Conservation (phyloP, 53 echinoderm and acorn worm species). For the Hippasteria phrygiana region DNA sequence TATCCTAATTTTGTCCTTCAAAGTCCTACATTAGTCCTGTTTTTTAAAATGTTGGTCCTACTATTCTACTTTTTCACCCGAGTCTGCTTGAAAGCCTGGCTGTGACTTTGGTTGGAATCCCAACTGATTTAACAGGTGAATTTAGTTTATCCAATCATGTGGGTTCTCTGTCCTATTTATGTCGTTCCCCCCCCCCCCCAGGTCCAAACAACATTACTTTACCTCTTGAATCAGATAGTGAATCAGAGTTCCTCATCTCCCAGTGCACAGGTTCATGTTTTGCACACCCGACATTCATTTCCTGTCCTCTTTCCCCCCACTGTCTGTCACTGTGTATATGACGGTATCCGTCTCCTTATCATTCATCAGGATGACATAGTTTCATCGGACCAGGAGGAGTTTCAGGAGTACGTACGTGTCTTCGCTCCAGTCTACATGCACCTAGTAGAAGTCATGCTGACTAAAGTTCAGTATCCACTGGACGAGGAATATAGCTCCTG, state of each 20-base stretch:
- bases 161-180: too few relatives aligned
- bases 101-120: too few relatives aligned
- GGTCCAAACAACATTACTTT: too few relatives aligned
- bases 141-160: too few relatives aligned
- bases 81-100: too few relatives aligned
- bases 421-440: slow-evolving; percentile 91
- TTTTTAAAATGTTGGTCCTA: too few relatives aligned
- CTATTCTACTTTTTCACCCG: too few relatives aligned
- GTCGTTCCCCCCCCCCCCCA: too few relatives aligned
- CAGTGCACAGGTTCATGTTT: background rate
- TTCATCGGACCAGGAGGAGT: slow-evolving; percentile 81
- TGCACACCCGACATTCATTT: background rate
- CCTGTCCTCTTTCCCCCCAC: background rate
- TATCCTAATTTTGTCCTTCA: too few relatives aligned
- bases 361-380: slow-evolving; percentile 91
- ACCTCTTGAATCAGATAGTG: background rate
- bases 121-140: too few relatives aligned
- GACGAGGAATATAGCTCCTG: slow-evolving; percentile 92
- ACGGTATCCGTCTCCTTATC: background rate
- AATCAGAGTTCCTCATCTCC: background rate
- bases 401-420: slow-evolving; percentile 79
- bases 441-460: slow-evolving; percentile 88
- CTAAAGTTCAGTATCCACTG: slow-evolving; percentile 95
- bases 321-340: background rate
- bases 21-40: too few relatives aligned